Evolutionary conservation across 2,888 invertebrate genomes (phyloP).

Genomic region (Blastobasis lacticolella): DNA sequence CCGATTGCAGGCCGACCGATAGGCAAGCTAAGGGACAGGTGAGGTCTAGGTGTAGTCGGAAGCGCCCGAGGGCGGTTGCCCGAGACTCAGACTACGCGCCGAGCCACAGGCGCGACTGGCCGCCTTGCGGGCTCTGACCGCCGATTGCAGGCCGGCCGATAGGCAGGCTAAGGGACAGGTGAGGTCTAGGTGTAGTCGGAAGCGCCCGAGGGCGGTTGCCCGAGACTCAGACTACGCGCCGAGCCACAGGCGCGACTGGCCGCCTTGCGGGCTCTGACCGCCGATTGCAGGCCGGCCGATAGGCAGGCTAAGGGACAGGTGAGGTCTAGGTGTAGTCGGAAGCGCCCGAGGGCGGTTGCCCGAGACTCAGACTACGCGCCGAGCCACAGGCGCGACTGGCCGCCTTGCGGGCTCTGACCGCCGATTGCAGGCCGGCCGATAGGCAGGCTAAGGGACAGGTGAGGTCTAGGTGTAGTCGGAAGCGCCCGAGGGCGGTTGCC

Average conservation of each 20-base stretch:
- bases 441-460: no score
- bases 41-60: conserved; percentile 52
- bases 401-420: conserved; percentile 73
- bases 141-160: no score
- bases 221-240: conserved; percentile 35
- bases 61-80: conserved; percentile 37
- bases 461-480: no score
- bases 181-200: conserved; percentile 52
- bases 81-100: conserved; percentile 35
- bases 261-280: conserved; percentile 73
- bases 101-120: conserved; percentile 37
- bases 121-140: conserved; percentile 73
- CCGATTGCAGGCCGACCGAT: no score
- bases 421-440: no score
- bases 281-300: no score
- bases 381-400: conserved; percentile 37
- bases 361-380: conserved; percentile 35
- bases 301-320: no score
- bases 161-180: no score
- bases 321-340: no score
- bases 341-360: conserved; percentile 41
- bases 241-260: conserved; percentile 37
- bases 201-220: conserved; percentile 37
- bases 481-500: conserved; percentile 41
- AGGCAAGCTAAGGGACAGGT: no score